Percentiles rank a stretch among this genome's conserved stretches.
Evolutionary conservation across 2,797 vertebrate genomes (phyloP).

Genomic region (Otolemur crassicaudatus): DNA sequence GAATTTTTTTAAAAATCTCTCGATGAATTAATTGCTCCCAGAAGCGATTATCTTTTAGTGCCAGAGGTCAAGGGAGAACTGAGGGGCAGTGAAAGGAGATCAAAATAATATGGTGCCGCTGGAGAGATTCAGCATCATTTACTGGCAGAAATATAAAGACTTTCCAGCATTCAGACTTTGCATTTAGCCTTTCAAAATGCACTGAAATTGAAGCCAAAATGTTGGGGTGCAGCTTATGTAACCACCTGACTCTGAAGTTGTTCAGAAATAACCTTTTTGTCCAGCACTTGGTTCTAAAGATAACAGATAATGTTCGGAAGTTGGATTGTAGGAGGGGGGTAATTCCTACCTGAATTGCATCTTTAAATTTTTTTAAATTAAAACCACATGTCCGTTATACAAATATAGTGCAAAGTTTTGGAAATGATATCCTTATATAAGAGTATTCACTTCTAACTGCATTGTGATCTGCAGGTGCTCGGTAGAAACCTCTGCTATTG

Average conservation of each 20-base stretch:
- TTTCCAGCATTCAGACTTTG: constrained; percentile 64
- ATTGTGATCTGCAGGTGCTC: constrained; percentile 85
- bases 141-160: constrained; percentile 65
- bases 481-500: constrained; percentile 80
- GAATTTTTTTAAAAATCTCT: constrained; percentile 50
- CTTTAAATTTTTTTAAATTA: constrained; percentile 86
- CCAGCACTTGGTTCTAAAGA: background rate
- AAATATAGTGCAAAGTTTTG: constrained; percentile 86
- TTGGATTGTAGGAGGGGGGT: background rate
- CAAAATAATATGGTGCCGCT: constrained; percentile 31
- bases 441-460: constrained; percentile 86
- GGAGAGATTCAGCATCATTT: constrained; percentile 69
- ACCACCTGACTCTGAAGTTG: constrained; percentile 43
- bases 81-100: constrained; percentile 28
- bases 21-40: constrained; percentile 56
- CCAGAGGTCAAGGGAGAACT: constrained; percentile 82
- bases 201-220: constrained; percentile 64
- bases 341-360: constrained; percentile 45
- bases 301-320: constrained; percentile 33
- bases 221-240: constrained; percentile 56
- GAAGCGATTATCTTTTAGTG: constrained; percentile 81
- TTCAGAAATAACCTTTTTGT: constrained; percentile 67
- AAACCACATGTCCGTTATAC: constrained; percentile 83
- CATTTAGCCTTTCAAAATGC: constrained; percentile 72
- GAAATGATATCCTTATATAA: constrained; percentile 89